Conservation (phyloP, 2,888 invertebrate genomes). For the Escarpia spicata region DNA sequence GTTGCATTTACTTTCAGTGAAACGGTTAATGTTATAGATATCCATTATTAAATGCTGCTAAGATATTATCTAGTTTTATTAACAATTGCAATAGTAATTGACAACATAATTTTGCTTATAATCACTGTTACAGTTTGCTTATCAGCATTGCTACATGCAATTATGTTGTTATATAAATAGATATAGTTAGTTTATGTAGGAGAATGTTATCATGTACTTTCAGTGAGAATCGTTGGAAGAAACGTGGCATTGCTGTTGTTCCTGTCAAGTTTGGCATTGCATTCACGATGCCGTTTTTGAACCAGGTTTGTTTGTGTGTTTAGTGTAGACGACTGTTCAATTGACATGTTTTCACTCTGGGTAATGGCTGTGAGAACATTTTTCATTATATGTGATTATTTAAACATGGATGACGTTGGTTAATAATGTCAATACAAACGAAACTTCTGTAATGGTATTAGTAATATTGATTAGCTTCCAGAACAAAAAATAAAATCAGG, state of each 20-base stretch:
- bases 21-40: background rate
- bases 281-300: conserved; percentile 77
- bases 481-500: no score
- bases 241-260: conserved; percentile 83
- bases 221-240: conserved; percentile 80
- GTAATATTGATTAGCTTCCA: no score
- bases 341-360: background rate
- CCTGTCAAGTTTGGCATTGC: conserved; percentile 88
- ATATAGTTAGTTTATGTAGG: background rate
- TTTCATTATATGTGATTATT: no score
- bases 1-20: background rate
- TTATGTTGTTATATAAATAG: no score
- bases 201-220: background rate
- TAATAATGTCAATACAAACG: no score
- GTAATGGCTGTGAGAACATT: background rate
- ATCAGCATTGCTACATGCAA: background rate
- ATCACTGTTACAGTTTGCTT: background rate
- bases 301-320: conserved; percentile 42
- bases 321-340: background rate
- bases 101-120: background rate
- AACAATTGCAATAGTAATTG: no score
- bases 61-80: conserved; percentile 56
- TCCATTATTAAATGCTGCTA: background rate
- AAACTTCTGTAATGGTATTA: no score
- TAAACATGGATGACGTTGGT: no score